A percentile compares a stretch with the other conserved stretches of the same genome.
Conservation (phyloP, 2,797 vertebrate species). For the Pseudocheirus occidentalis region DNA sequence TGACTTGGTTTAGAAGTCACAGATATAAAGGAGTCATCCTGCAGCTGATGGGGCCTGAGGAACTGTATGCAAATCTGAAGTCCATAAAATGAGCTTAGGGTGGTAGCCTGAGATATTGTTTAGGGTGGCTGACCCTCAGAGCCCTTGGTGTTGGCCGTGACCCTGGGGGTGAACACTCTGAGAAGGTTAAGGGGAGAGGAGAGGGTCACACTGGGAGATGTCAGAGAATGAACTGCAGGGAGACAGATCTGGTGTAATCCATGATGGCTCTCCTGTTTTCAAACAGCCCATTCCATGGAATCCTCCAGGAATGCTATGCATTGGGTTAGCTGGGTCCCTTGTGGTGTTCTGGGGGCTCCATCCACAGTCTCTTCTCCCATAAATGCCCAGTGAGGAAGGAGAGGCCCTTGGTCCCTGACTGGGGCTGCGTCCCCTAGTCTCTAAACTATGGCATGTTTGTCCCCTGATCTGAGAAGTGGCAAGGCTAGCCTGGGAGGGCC, state of each 20-base stretch:
- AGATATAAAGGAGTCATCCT: background rate
- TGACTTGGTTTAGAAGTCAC: background rate
- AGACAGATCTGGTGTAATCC: background rate
- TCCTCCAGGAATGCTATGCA: background rate
- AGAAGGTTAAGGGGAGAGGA: background rate
- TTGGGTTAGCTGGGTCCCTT: background rate
- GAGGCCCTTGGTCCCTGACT: background rate
- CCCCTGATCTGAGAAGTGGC: background rate
- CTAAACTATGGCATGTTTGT: no score
- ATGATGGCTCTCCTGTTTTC: no score
- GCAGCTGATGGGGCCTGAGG: background rate
- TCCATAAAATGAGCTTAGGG: background rate
- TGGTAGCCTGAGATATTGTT: background rate
- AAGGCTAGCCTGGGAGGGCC: background rate
- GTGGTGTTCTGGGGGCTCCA: background rate
- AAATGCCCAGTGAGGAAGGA: background rate
- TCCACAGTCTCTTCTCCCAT: background rate
- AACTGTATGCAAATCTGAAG: background rate
- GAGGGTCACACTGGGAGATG: background rate
- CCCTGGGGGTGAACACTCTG: background rate
- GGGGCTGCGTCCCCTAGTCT: no score
- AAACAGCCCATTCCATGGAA: background rate
- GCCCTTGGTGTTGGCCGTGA: background rate
- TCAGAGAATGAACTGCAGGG: background rate
- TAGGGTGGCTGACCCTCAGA: background rate